Percentiles rank a stretch among this genome's conserved stretches.
Evolutionary conservation across 1,140 invertebrate species (phyloP).

Genomic region (Zaprionus tsacasi): DNA sequence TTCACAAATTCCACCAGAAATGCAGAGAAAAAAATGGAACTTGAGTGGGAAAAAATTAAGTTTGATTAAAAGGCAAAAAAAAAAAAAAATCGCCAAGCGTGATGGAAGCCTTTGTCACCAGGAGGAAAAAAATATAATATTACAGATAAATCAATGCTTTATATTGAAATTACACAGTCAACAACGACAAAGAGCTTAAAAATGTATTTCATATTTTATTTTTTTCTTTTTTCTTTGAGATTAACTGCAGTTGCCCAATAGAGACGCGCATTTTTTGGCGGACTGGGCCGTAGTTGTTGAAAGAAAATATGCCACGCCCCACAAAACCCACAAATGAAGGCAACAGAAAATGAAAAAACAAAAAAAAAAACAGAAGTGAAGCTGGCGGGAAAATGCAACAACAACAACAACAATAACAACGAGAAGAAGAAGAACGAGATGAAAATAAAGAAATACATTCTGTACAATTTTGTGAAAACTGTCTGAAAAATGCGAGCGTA

Average conservation of each 20-base stretch:
- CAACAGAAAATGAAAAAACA: constrained; percentile 19
- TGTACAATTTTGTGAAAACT: constrained; percentile 68
- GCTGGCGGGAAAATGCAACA: not conserved
- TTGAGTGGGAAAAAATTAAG: not conserved
- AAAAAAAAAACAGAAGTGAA: constrained; percentile 18
- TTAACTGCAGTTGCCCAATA: constrained; percentile 15
- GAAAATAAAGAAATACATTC: constrained; percentile 58
- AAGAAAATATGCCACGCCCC: constrained; percentile 21
- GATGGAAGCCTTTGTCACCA: not conserved
- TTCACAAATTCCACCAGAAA: not conserved
- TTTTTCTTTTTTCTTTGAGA: constrained; percentile 8
- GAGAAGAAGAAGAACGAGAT: constrained; percentile 11
- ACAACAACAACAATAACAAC: not conserved
- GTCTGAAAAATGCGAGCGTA: constrained; percentile 72
- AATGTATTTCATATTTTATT: not conserved
- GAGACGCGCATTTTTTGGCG: not conserved
- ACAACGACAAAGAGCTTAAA: not conserved
- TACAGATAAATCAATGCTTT: not conserved
- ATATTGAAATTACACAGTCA: not conserved
- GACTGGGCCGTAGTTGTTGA: constrained; percentile 9
- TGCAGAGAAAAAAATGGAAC: not conserved
- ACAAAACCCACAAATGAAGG: constrained; percentile 9
- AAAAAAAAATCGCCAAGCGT: not conserved
- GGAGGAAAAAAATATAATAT: not conserved
- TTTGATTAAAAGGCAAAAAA: not conserved